These are phyloP conservation scores for Astyanax mexicanus DNA, from an alignment of 2,797 vertebrate genomes.

Conservation along the genomic window DNA sequence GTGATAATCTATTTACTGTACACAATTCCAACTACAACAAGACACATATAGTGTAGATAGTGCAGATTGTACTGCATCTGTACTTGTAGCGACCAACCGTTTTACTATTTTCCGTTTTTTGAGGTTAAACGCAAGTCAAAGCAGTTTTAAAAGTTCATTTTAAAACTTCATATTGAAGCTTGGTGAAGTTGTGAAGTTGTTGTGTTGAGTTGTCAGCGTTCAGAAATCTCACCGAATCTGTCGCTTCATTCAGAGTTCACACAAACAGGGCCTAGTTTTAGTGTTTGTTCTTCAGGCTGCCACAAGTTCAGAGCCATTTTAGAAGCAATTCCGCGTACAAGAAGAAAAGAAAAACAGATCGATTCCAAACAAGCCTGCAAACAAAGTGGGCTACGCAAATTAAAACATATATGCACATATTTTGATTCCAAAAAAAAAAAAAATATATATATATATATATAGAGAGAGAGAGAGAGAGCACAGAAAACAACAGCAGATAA, in stretches of 20 bases:
- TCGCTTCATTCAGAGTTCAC: slow-evolving; percentile 10
- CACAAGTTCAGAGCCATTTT: background rate
- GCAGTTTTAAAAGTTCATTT: background rate
- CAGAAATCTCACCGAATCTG: background rate
- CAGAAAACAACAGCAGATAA: slow-evolving; percentile 45
- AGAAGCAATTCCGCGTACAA: background rate
- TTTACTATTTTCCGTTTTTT: background rate
- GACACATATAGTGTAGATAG: too few species aligned
- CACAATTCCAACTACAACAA: too few species aligned
- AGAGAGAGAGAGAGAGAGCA: too few species aligned
- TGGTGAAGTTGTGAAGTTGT: too few species aligned
- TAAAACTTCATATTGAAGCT: too few species aligned
- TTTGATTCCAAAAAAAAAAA: too few species aligned
- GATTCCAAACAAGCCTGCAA: background rate
- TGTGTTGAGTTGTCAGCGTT: background rate
- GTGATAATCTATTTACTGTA: too few species aligned
- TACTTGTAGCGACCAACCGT: background rate
- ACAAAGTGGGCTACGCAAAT: slow-evolving; percentile 19
- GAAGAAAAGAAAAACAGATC: background rate
- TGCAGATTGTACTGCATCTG: background rate
- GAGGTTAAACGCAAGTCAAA: background rate
- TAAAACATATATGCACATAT: too few species aligned
- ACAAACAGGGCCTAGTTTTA: background rate
- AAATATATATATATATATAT: slow-evolving; percentile 36
- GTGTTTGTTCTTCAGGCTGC: background rate